phyloP scores from a whole-genome alignment of 2,113 vertebrate species.

The Tenebrosternarchus preto region DNA sequence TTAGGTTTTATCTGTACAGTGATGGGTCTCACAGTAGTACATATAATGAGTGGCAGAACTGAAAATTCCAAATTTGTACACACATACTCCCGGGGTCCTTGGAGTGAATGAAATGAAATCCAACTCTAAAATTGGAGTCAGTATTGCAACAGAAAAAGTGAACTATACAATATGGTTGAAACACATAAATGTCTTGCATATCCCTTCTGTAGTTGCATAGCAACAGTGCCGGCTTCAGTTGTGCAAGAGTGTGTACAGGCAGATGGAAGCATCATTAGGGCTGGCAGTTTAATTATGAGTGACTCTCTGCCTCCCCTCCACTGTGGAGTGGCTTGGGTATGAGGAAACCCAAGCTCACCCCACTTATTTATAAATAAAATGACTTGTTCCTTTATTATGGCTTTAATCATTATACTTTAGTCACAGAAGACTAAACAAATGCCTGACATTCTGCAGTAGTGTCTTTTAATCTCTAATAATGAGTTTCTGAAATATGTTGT shows the following conservation, averaged over 20 bases:
- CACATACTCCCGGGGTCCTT: no score
- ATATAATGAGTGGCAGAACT: no score
- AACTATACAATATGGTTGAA: constrained; percentile 63
- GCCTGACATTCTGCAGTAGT: no score
- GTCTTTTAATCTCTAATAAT: no score
- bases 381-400: no score
- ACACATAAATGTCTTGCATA: constrained; percentile 48
- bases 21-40: no score
- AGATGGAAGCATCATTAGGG: constrained; percentile 70
- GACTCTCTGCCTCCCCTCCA: constrained; percentile 66
- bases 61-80: no score
- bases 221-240: constrained; percentile 63
- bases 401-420: no score
- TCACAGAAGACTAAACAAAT: no score
- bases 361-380: neutral
- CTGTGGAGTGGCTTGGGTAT: neutral
- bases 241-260: constrained; percentile 51
- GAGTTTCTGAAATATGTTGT: no score
- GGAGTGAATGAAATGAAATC: no score
- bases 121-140: constrained; percentile 27
- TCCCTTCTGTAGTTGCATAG: constrained; percentile 76
- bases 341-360: neutral
- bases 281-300: constrained; percentile 77
- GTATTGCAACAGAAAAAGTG: constrained; percentile 21
- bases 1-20: no score